Evolutionary conservation across 2,113 vertebrate genomes (phyloP).

Genomic region (Pristiophorus japonicus): DNA sequence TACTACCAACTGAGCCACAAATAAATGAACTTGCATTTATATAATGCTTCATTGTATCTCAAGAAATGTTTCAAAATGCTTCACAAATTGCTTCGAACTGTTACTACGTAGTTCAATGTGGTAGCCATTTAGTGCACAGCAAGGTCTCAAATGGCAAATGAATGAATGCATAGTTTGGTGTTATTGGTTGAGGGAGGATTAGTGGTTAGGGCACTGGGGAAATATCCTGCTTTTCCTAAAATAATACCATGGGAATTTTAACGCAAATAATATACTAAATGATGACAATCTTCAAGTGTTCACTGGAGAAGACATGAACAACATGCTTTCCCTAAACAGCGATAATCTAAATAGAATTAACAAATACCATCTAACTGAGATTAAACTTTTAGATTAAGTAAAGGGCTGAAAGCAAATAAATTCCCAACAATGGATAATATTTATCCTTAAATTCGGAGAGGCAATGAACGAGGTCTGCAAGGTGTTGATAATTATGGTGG

Average conservation of each 20-base stretch:
- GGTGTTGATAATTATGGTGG: not conserved
- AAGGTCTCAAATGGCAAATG: not conserved
- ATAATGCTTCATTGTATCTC: not conserved
- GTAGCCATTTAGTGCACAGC: not conserved
- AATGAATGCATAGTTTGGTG: not conserved
- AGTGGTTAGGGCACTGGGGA: not conserved
- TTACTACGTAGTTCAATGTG: not conserved
- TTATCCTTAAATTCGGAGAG: not conserved
- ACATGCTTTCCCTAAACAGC: not conserved
- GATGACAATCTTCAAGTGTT: not conserved
- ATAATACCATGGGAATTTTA: not conserved
- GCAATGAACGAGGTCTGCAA: not conserved
- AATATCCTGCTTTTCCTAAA: not conserved
- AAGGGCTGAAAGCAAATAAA: not conserved
- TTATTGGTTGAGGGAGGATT: not conserved
- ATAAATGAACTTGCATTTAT: too few relatives aligned
- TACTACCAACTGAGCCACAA: too few relatives aligned
- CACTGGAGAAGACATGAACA: not conserved
- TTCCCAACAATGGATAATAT: not conserved
- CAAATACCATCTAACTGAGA: not conserved
- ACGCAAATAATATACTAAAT: not conserved
- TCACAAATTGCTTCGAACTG: not conserved
- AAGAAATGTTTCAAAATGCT: not conserved
- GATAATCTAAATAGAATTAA: not conserved
- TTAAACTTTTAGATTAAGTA: not conserved